These are phyloP conservation scores for Sebastes nivosus DNA, from an alignment of 2,797 vertebrate species.

Conservation along the genomic window DNA sequence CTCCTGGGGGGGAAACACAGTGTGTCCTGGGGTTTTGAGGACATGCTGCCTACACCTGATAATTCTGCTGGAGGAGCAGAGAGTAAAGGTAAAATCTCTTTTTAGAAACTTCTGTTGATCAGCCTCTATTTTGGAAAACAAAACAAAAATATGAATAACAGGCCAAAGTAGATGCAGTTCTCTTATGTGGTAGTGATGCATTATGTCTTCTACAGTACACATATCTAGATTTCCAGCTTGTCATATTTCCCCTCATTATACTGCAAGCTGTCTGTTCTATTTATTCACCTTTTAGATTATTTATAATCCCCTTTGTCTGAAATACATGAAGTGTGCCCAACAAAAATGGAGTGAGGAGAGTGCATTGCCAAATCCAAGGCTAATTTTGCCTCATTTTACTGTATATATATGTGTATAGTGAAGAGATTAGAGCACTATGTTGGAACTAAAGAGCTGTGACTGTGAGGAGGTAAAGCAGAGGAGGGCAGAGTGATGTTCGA, in stretches of 20 bases:
- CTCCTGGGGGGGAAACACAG: constrained; percentile 96
- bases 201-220: background rate
- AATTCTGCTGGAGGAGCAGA: constrained; percentile 90
- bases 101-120: background rate
- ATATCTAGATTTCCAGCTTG: background rate
- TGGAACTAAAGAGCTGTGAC: constrained; percentile 11
- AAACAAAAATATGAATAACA: background rate
- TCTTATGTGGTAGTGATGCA: background rate
- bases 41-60: constrained; percentile 97
- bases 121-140: background rate
- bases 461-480: constrained; percentile 14
- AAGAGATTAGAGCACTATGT: background rate
- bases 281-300: constrained; percentile 33
- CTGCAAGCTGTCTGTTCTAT: constrained; percentile 22
- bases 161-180: background rate
- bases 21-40: constrained; percentile 99
- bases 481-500: constrained; percentile 14
- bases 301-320: constrained; percentile 32
- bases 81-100: constrained; percentile 88
- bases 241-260: background rate
- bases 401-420: background rate
- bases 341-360: background rate
- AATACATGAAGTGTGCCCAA: constrained; percentile 7
- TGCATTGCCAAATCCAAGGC: background rate
- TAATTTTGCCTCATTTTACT: constrained; percentile 6